Percentiles rank a stretch among this genome's conserved stretches.
phyloP scores from a whole-genome alignment of 1,140 invertebrate genomes.

The Trichogramma pretiosum region DNA sequence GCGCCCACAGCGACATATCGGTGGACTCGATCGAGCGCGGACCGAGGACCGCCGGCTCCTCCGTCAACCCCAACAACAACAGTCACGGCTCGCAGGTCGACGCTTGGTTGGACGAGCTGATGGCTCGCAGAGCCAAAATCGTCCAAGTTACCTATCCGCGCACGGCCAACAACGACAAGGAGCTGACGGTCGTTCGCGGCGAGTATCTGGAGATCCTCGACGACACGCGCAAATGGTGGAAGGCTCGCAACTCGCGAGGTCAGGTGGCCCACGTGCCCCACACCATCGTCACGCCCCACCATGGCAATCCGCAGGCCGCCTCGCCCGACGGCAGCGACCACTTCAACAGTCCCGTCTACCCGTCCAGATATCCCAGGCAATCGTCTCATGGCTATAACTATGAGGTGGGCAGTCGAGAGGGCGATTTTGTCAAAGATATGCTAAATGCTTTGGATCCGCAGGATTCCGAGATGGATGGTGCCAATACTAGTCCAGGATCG shows the following conservation, averaged over 20 bases:
- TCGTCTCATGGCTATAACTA: conserved; percentile 42
- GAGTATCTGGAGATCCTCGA: conserved; percentile 93
- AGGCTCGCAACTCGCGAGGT: conserved; percentile 81
- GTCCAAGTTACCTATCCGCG: conserved; percentile 91
- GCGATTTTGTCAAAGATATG: background rate
- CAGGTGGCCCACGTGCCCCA: conserved; percentile 92
- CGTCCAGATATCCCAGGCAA: conserved; percentile 43
- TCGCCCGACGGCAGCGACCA: conserved; percentile 49
- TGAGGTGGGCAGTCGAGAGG: conserved; percentile 30
- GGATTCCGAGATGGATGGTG: conserved; percentile 45
- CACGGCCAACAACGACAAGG: conserved; percentile 96
- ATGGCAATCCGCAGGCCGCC: conserved; percentile 33
- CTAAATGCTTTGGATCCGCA: conserved; percentile 19
- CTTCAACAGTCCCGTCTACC: conserved; percentile 66
- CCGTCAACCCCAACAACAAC: too few relatives aligned
- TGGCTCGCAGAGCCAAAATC: conserved; percentile 65
- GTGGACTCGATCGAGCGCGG: conserved; percentile 66
- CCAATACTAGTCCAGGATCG: conserved; percentile 43
- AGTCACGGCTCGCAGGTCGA: too few relatives aligned
- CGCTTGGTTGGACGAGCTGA: conserved; percentile 69
- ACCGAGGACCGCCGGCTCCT: conserved; percentile 35
- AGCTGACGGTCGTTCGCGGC: conserved; percentile 88
- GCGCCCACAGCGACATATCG: conserved; percentile 63
- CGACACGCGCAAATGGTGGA: conserved; percentile 97
- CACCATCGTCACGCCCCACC: conserved; percentile 81